A percentile compares a stretch with the other conserved stretches of the same genome.
These are phyloP conservation scores for Eunapius fragilis DNA, from an alignment of 37 sponge, comb jelly and placozoan species.

Conservation along the genomic window DNA sequence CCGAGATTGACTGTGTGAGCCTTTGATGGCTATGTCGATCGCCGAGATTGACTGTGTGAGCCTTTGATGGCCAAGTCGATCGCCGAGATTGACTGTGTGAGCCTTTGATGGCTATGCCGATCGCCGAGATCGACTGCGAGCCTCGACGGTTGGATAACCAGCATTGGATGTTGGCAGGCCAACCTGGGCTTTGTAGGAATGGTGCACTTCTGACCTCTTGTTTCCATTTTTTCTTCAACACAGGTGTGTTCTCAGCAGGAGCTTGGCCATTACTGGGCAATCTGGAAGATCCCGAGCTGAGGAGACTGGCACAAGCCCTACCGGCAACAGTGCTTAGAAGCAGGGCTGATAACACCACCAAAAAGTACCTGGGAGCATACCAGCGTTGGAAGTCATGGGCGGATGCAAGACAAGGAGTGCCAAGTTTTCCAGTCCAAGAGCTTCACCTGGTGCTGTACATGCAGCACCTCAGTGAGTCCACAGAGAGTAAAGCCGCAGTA, in stretches of 20 bases:
- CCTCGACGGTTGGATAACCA: too few species aligned
- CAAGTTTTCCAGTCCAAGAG: background rate
- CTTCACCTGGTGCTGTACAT: background rate
- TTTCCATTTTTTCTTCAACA: background rate
- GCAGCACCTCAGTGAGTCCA: constrained; percentile 6
- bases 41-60: too few species aligned
- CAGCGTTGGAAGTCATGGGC: constrained; percentile 9
- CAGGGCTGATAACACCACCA: constrained; percentile 3
- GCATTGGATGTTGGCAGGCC: too few species aligned
- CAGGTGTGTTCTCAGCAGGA: constrained; percentile 3
- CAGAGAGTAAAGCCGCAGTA: background rate
- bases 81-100: too few species aligned
- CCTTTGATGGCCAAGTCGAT: too few species aligned
- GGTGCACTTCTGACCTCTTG: too few species aligned
- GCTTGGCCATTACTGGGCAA: background rate
- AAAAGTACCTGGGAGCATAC: constrained; percentile 10
- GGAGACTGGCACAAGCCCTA: background rate
- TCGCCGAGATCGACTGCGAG: too few species aligned
- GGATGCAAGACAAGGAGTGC: background rate
- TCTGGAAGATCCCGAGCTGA: constrained; percentile 15
- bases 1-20: too few species aligned
- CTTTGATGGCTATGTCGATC: too few species aligned
- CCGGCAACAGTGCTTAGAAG: background rate
- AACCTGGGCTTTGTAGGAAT: too few species aligned
- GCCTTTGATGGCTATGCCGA: too few species aligned